phyloP scores from a whole-genome alignment of 2,797 vertebrate species.

The Peromyscus eremicus region DNA sequence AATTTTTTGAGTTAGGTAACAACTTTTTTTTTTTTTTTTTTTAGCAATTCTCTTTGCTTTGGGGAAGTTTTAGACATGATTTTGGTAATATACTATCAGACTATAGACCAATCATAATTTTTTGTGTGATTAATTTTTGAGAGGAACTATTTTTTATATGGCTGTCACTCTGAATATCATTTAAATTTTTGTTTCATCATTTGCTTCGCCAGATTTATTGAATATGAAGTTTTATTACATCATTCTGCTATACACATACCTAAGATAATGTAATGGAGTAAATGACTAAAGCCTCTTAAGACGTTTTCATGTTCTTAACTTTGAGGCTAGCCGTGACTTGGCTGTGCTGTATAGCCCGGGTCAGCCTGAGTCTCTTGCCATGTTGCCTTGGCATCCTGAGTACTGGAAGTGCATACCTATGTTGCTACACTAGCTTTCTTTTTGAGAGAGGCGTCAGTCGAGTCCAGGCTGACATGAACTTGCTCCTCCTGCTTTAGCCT shows the following conservation, averaged over 20 bases:
- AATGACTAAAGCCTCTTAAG: background rate
- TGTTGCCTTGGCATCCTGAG: background rate
- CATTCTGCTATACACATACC: background rate
- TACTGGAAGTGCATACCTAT: too few species aligned
- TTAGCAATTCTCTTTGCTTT: slow-evolving; percentile 51
- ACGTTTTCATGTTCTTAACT: background rate
- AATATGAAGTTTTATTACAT: slow-evolving; percentile 3
- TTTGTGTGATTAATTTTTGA: slow-evolving; percentile 10
- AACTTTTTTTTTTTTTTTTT: background rate
- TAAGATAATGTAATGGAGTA: background rate
- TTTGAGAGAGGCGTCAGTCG: background rate
- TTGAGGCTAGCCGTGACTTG: background rate
- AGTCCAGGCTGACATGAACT: background rate
- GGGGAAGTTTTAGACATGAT: slow-evolving; percentile 29
- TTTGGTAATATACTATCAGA: background rate
- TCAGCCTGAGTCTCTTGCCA: background rate
- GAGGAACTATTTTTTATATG: slow-evolving; percentile 19
- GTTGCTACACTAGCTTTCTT: background rate
- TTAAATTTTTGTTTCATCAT: slow-evolving; percentile 18
- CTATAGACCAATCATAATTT: background rate
- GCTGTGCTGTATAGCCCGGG: background rate
- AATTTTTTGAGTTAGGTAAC: slow-evolving; percentile 42
- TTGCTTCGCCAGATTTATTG: slow-evolving; percentile 12
- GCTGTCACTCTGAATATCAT: background rate
- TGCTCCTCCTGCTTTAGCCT: background rate